Percentiles rank a stretch among this genome's conserved stretches.
phyloP scores from a whole-genome alignment of 2,797 vertebrate genomes.

The Poliocrania exsul region DNA sequence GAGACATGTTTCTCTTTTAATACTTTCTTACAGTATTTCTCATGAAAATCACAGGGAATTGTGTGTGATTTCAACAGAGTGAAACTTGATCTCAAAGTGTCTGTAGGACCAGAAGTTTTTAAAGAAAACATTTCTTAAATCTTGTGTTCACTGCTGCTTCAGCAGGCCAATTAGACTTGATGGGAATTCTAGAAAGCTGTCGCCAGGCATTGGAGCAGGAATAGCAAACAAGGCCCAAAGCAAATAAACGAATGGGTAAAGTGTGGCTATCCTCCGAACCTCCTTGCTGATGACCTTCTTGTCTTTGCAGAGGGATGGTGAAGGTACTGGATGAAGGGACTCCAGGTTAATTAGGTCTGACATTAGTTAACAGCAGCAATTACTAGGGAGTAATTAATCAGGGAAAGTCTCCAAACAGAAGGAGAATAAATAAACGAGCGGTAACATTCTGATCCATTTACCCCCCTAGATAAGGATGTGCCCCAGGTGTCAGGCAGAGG shows the following conservation, averaged over 20 bases:
- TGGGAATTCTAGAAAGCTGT: constrained; percentile 84
- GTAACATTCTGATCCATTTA: constrained; percentile 73
- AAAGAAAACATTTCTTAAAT: constrained; percentile 92
- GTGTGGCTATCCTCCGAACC: constrained; percentile 72
- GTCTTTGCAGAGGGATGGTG: constrained; percentile 49
- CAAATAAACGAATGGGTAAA: constrained; percentile 85
- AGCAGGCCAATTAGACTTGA: constrained; percentile 78
- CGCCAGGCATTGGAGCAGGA: constrained; percentile 82
- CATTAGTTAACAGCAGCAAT: constrained; percentile 83
- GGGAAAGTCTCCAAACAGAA: constrained; percentile 84
- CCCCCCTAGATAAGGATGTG: constrained; percentile 74
- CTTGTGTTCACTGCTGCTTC: constrained; percentile 77
- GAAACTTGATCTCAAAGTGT: constrained; percentile 88
- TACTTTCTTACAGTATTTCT: constrained; percentile 75
- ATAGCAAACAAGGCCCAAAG: constrained; percentile 88
- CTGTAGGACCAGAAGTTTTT: constrained; percentile 88
- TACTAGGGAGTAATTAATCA: constrained; percentile 85
- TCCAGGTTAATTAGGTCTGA: constrained; percentile 83
- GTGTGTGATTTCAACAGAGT: constrained; percentile 86
- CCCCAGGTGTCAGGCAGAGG: constrained; percentile 80
- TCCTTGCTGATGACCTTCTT: constrained; percentile 74
- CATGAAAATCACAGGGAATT: constrained; percentile 81
- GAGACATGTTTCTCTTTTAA: constrained; percentile 76
- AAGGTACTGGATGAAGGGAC: constrained; percentile 69
- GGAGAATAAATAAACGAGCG: constrained; percentile 84